These are phyloP conservation scores for Calephelis nemesis DNA, from an alignment of 1,140 invertebrate species.

Conservation along the genomic window DNA sequence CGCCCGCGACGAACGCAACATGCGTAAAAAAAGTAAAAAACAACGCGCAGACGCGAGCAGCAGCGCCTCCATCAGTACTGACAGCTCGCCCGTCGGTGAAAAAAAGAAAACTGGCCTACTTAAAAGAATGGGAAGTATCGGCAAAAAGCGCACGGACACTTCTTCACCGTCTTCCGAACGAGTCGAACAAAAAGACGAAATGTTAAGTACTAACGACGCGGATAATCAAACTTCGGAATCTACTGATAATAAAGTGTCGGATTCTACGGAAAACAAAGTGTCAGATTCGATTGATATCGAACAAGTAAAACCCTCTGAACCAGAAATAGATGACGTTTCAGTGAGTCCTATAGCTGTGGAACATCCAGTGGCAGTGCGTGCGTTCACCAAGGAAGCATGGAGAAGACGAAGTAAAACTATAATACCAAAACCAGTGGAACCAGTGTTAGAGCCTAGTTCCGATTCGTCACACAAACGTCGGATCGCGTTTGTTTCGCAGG, in stretches of 20 bases:
- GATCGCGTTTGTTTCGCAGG: constrained; percentile 68
- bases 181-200: constrained; percentile 19
- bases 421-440: constrained; percentile 71
- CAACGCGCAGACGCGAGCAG: constrained; percentile 49
- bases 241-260: constrained; percentile 1
- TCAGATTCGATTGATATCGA: constrained; percentile 18
- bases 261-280: neutral
- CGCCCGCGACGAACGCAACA: constrained; percentile 67
- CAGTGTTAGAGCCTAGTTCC: constrained; percentile 71
- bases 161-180: constrained; percentile 32
- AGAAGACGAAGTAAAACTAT: constrained; percentile 55
- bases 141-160: constrained; percentile 46
- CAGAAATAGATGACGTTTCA: constrained; percentile 42
- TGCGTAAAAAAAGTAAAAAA: constrained; percentile 72
- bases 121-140: constrained; percentile 60
- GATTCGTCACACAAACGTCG: constrained; percentile 63
- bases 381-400: constrained; percentile 73
- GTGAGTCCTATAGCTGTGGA: constrained; percentile 65
- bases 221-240: neutral
- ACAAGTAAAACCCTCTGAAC: constrained; percentile 19
- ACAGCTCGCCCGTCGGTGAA: constrained; percentile 57
- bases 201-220: neutral
- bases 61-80: constrained; percentile 57
- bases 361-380: constrained; percentile 68
- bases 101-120: constrained; percentile 50